Evolutionary conservation across 2,797 vertebrate species (phyloP).

Genomic region (Pitangus sulphuratus): DNA sequence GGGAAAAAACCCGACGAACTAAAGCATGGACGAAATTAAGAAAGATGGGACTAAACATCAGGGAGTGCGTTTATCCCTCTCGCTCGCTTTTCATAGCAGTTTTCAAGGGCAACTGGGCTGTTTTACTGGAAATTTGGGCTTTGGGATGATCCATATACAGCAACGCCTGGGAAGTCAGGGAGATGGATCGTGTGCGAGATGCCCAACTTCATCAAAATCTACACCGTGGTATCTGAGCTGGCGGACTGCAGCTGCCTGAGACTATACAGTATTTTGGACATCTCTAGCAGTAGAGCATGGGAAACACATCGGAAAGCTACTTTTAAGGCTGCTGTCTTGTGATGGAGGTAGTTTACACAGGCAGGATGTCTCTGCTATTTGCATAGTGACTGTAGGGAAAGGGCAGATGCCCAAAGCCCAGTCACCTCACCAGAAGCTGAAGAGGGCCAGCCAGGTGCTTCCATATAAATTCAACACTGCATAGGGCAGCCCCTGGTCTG

Average conservation of each 20-base stretch:
- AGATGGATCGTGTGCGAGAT: fast-evolving
- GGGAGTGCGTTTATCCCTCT: not conserved
- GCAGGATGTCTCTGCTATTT: not conserved
- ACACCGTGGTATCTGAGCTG: not conserved
- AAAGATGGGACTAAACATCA: not conserved
- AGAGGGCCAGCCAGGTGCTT: not conserved
- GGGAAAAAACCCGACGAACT: not conserved
- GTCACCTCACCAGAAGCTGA: not conserved
- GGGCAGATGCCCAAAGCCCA: not conserved
- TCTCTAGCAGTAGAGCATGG: not conserved
- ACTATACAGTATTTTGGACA: fast-evolving
- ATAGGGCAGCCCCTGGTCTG: not conserved
- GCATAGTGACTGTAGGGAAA: not conserved
- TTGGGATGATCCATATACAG: not conserved
- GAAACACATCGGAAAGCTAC: not conserved
- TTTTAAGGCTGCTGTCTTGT: not conserved
- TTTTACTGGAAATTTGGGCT: not conserved
- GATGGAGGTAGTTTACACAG: not conserved
- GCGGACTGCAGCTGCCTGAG: not conserved
- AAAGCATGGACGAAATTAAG: not conserved
- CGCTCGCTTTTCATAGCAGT: not conserved
- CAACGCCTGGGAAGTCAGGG: not conserved
- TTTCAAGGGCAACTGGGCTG: not conserved
- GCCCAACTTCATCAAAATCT: not conserved
- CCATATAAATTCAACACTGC: not conserved